These are phyloP conservation scores for Metallyticus violacea DNA, from an alignment of 2,888 invertebrate genomes.

Conservation along the genomic window DNA sequence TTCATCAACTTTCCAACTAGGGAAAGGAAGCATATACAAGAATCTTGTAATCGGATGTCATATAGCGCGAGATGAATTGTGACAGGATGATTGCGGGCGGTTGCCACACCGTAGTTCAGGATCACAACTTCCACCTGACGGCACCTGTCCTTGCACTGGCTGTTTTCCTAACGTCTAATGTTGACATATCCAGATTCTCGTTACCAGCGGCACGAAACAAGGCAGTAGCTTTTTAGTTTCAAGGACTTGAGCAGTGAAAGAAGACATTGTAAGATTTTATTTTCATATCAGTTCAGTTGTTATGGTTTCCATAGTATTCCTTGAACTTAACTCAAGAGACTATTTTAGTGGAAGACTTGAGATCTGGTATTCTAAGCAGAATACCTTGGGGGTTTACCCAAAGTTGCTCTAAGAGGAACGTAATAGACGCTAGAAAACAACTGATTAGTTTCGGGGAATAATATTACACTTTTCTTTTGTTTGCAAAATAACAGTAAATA, in stretches of 20 bases:
- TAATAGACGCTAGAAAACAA: too few relatives aligned
- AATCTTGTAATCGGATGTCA: neutral
- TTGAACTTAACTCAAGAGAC: too few relatives aligned
- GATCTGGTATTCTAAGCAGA: too few relatives aligned
- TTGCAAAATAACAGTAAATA: too few relatives aligned
- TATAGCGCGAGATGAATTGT: neutral
- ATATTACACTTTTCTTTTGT: too few relatives aligned
- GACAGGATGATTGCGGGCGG: neutral
- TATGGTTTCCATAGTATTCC: neutral
- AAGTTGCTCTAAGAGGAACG: too few relatives aligned
- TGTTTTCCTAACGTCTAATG: neutral
- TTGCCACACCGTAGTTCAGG: neutral
- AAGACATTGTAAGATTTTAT: neutral
- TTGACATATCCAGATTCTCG: neutral
- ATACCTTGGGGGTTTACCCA: too few relatives aligned
- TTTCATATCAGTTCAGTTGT: neutral
- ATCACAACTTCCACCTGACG: neutral
- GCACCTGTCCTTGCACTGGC: neutral
- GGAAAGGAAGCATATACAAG: neutral
- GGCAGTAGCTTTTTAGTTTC: neutral
- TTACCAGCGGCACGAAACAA: neutral
- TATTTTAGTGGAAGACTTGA: too few relatives aligned
- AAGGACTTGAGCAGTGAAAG: neutral
- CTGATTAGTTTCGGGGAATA: too few relatives aligned
- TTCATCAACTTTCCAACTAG: neutral